A percentile compares a stretch with the other conserved stretches of the same genome.
Conservation (phyloP, 2,888 invertebrate species). For the Meteorus cinctellus region DNA sequence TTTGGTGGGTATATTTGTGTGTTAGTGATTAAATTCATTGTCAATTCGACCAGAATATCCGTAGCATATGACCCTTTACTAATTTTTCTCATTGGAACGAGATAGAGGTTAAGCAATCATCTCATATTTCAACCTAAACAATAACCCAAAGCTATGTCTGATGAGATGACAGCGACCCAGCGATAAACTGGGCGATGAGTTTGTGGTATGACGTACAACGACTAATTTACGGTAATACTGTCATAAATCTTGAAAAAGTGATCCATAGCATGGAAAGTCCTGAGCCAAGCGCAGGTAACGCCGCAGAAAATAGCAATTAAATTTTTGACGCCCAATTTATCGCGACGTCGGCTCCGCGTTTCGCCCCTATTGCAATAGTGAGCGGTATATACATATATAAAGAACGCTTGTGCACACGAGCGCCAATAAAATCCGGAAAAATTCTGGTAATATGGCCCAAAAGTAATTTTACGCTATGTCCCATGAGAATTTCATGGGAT, state of each 20-base stretch:
- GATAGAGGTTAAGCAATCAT: not conserved
- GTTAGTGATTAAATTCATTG: no score
- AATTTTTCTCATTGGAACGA: no score
- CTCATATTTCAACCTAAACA: not conserved
- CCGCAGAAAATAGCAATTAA: constrained; percentile 48
- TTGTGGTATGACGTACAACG: not conserved
- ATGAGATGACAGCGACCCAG: not conserved
- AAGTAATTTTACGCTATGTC: constrained; percentile 40
- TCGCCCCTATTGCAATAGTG: constrained; percentile 1
- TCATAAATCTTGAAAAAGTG: constrained; percentile 42
- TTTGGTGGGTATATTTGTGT: no score
- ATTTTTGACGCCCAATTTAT: constrained; percentile 51
- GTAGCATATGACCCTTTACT: no score
- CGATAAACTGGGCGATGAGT: not conserved
- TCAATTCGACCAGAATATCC: no score
- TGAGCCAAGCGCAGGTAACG: constrained; percentile 22
- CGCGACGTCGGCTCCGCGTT: constrained; percentile 36
- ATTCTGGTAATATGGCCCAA: constrained; percentile 33
- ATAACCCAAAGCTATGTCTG: not conserved
- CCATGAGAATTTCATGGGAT: not conserved
- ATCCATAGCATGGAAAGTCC: constrained; percentile 23
- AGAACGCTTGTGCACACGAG: not conserved
- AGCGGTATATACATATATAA: not conserved
- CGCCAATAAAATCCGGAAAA: constrained; percentile 40
- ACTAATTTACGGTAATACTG: constrained; percentile 41